phyloP scores from a whole-genome alignment of 2,888 invertebrate genomes.

The Phlogophora meticulosa region DNA sequence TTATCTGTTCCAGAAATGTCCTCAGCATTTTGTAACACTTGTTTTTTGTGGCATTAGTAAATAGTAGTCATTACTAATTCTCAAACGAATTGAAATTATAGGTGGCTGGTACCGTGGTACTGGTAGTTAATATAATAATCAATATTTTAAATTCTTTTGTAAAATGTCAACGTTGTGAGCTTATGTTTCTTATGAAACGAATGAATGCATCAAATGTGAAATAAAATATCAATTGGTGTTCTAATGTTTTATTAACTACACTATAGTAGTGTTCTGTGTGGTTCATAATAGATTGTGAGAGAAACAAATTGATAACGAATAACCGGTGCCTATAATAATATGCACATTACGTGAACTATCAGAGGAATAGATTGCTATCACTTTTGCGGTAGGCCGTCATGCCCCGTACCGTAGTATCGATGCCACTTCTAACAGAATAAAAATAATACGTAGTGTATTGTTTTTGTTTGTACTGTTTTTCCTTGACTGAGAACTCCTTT shows the following conservation, averaged over 20 bases:
- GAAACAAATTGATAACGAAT: constrained; percentile 37
- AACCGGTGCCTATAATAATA: constrained; percentile 46
- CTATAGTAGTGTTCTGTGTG: not conserved
- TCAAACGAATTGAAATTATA: too few species aligned
- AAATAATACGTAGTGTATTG: constrained; percentile 21
- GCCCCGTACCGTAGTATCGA: constrained; percentile 33
- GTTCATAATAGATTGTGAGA: constrained; percentile 17
- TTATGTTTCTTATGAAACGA: not conserved
- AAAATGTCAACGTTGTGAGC: not conserved
- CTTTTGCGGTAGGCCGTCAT: constrained; percentile 57
- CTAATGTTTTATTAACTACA: not conserved
- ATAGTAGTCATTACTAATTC: not conserved
- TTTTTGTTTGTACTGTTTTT: constrained; percentile 35
- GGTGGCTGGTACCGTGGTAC: too few species aligned
- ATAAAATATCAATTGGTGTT: constrained; percentile 9
- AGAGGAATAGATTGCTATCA: constrained; percentile 61
- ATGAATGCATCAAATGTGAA: constrained; percentile 1
- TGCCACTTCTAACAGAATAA: constrained; percentile 33
- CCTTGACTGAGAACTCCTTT: constrained; percentile 20
- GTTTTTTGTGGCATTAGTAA: not conserved
- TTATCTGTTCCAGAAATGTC: constrained; percentile 30
- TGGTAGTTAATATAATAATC: not conserved
- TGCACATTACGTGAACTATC: constrained; percentile 35
- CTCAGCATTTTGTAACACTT: not conserved
- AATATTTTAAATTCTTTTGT: not conserved